Evolutionary conservation across 1,140 invertebrate genomes (phyloP), one percentile per base, ranked within the genome.

Genomic region (Dryas iulia): DNA sequence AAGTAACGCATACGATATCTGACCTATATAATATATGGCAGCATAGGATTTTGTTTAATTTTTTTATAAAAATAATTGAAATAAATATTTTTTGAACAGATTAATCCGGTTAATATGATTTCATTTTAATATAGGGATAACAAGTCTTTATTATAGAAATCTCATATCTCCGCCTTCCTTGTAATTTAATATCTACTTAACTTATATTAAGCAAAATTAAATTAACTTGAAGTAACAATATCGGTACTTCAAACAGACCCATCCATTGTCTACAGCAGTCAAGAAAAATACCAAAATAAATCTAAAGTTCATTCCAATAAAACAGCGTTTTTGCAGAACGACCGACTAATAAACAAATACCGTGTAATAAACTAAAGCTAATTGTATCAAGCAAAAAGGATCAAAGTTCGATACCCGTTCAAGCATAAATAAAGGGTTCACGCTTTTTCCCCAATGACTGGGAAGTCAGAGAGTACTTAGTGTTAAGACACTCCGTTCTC

Each of bases 321-420:
- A 83, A 86, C 79, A 77, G 62, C 62, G 71, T 81, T 84, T 86
- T 86, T 79, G 74, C 74, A 69, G 73, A 60, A 23, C 30, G 58
- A 2, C 23, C 7, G 12, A 28, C 74, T 73, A 76, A 71, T 69
- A 75, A 78, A 82, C 78, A 80, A 79, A 77, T 73, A 80, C 76
- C 75, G 79, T 77, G 84, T 74, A 87, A 86, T 88, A 84, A 87
- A 89, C 82, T 87, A 88, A 83, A 83, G 81, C 83, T 87, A 87
- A 47, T 47, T 47, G 39, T 47, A 14, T 1, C 39, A 47, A 21
- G 14, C 39, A 21, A 47, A 47, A 47, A 47, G 39, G 18, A 47
- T 0, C 39, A 18, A 47, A 28, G 14, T 64, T 64, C 52, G 61
- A 64, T 64, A 31, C 53, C 61, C 39, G 39, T 14, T 47, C 14